These are phyloP conservation scores for Cephalopachus bancanus DNA, from an alignment of 2,797 vertebrate species.

Conservation along the genomic window DNA sequence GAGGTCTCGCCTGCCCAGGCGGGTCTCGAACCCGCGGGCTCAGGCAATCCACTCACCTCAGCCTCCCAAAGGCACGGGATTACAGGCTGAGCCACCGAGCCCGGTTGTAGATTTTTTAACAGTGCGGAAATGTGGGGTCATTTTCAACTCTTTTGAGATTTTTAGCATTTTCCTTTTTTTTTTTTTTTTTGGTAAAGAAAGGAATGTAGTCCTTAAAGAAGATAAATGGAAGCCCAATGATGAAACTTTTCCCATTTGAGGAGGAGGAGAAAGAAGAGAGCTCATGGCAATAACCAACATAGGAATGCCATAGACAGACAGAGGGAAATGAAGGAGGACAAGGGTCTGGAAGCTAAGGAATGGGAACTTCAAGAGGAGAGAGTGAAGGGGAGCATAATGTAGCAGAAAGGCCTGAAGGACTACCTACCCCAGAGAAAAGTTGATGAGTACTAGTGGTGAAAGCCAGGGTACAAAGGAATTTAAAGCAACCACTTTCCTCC, in stretches of 20 bases:
- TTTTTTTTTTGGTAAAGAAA: not conserved
- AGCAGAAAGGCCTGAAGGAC: not conserved
- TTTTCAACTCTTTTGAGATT: not conserved
- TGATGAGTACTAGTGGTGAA: not conserved
- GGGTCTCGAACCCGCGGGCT: too few relatives aligned
- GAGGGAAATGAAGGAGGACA: rapidly evolving
- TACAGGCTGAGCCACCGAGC: too few relatives aligned
- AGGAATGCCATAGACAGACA: not conserved
- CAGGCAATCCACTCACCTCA: too few relatives aligned
- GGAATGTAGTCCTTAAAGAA: not conserved
- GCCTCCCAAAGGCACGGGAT: too few relatives aligned
- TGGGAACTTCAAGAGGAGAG: not conserved
- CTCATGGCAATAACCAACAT: rapidly evolving
- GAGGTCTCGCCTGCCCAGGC: too few relatives aligned
- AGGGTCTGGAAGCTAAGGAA: not conserved
- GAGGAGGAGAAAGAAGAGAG: not conserved
- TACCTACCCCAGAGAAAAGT: not conserved
- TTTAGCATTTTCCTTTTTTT: slow-evolving; percentile 1
- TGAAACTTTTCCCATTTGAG: not conserved
- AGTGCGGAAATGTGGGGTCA: not conserved
- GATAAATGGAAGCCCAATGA: not conserved
- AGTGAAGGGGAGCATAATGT: not conserved
- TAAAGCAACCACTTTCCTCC: not conserved
- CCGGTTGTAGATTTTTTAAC: not conserved
- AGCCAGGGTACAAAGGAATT: not conserved